A percentile compares a stretch with the other conserved stretches of the same genome.
phyloP scores from a whole-genome alignment of 1,140 invertebrate species.

The Venustaconcha ellipsiformis region DNA sequence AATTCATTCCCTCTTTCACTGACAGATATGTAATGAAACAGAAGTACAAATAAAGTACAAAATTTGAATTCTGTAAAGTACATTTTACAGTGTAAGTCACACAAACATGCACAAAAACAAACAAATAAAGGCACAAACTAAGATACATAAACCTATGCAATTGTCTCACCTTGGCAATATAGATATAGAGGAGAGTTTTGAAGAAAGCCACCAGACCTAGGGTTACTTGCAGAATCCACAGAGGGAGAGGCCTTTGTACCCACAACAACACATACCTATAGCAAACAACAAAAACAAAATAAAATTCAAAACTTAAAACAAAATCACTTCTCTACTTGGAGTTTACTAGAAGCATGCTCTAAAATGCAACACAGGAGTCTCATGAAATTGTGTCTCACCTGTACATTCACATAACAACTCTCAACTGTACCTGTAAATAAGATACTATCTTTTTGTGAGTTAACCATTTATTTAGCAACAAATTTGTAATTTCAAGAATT shows the following conservation, averaged over 20 bases:
- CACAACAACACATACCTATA: constrained; percentile 87
- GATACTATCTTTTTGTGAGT: too few species aligned
- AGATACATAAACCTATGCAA: background rate
- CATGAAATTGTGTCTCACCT: too few species aligned
- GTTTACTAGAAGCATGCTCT: too few species aligned
- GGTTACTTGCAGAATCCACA: constrained; percentile 90
- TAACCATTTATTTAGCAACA: too few species aligned
- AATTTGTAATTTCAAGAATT: too few species aligned
- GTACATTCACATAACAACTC: too few species aligned
- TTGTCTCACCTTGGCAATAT: constrained; percentile 89
- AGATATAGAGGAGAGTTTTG: constrained; percentile 91
- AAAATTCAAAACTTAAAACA: too few species aligned
- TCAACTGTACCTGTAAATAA: too few species aligned
- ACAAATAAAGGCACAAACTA: background rate
- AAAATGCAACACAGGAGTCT: too few species aligned
- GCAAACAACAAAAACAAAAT: background rate
- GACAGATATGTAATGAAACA: background rate
- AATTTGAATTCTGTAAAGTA: background rate
- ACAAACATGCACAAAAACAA: background rate
- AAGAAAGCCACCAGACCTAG: constrained; percentile 90
- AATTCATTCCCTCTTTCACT: background rate
- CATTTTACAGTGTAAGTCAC: too few species aligned
- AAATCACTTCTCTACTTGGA: too few species aligned
- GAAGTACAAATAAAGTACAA: constrained; percentile 1
- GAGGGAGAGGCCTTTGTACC: constrained; percentile 86